A percentile compares a stretch with the other conserved stretches of the same genome.
phyloP scores from a whole-genome alignment of 1,140 invertebrate genomes.

The Augochlora pura region DNA sequence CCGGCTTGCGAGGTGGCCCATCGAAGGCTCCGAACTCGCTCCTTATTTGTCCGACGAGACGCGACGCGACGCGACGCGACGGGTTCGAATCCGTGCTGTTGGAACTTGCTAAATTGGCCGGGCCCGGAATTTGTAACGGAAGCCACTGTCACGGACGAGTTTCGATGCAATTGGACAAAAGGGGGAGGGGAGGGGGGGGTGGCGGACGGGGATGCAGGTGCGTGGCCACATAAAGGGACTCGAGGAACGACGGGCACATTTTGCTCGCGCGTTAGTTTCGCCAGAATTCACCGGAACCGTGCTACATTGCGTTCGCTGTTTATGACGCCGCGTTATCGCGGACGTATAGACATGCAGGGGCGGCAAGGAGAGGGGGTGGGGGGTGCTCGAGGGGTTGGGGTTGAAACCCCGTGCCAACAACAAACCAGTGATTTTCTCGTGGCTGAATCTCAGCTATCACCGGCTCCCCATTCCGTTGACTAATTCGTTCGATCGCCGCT shows the following conservation, averaged over 20 bases:
- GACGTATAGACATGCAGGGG: neutral
- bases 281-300: constrained; percentile 18
- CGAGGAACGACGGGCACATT: constrained; percentile 8
- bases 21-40: constrained; percentile 4
- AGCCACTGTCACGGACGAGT: constrained; percentile 14
- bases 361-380: neutral
- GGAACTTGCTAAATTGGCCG: constrained; percentile 37
- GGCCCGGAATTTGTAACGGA: constrained; percentile 21
- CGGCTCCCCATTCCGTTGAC: constrained; percentile 1
- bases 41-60: constrained; percentile 28
- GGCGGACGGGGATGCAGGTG: neutral
- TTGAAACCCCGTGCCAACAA: constrained; percentile 9
- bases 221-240: neutral
- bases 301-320: constrained; percentile 29
- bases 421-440: constrained; percentile 35
- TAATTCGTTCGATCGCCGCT: constrained; percentile 27
- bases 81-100: constrained; percentile 7
- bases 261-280: constrained; percentile 33
- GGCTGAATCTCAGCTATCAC: constrained; percentile 33
- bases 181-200: neutral
- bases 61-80: too few species aligned
- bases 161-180: constrained; percentile 5
- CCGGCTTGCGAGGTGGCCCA: neutral
- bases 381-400: neutral
- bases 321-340: constrained; percentile 31